Base-by-base conservation (phyloP, 37 sponge, comb jelly and placozoan species). In the Hexactinellida sp. region DNA sequence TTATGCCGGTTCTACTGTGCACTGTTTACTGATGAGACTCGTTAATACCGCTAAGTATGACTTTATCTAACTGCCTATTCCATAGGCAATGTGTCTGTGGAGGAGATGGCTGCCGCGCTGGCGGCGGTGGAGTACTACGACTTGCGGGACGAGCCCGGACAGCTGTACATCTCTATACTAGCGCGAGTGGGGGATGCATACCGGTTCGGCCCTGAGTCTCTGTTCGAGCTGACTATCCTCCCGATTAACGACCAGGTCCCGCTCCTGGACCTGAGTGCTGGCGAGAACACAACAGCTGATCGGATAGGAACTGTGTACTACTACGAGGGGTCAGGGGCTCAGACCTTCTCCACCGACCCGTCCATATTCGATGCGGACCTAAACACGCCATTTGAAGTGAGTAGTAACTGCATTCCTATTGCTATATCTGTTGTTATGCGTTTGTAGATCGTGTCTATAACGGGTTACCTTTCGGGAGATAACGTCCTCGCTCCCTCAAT, bases 301-400 rank as follows among this genome's bases (percentile, higher is more conserved):
- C 25, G 25, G 32, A 7, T 63, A 63, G 76, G 76, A 10, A 63
- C 32, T 32, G 34, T n/a, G 3, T 3, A 63, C 5, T 63, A 63
- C 76, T 10, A 25, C 3, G 76, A 63, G 76, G 76, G 34, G 34
- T 63, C 76, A 21, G 76, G 76, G 5, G 28, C 76, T 63, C 76
- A 63, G 30, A 63, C 76, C 76, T 63, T 63, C 76, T 63, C 76
- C 32, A 63, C 76, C 5, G 76, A 63, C 34, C 76, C 76, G 25
- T 63, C 76, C 28, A 63, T 63, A 25, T 10, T n/a, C 3, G 76
- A 63, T n/a, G 76, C 76, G 5, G 76, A 63, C 13, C 76, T 63
- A 10, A 23, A 63, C 30, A 10, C 30, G 5, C 32, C 25, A 10
- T 63, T 63, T n/a, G 76, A 63, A 23, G 76, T 47, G 52, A 47